Percentiles rank a stretch among this genome's conserved stretches.
These are phyloP conservation scores for Pelosia muscerda DNA, from an alignment of 2,888 invertebrate genomes.

Conservation along the genomic window DNA sequence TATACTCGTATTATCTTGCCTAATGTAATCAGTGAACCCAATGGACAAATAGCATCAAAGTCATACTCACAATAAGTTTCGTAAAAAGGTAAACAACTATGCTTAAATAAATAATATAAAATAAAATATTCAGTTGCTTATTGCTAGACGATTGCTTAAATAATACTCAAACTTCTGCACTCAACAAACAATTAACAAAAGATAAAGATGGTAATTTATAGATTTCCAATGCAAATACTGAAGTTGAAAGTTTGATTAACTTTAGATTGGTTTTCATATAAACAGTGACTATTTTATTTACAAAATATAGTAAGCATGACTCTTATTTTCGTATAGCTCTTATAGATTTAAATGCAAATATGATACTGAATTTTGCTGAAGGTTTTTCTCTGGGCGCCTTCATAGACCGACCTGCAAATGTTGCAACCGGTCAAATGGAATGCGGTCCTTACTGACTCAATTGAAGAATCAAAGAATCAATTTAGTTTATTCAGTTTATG, in stretches of 20 bases:
- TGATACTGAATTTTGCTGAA: too few relatives aligned
- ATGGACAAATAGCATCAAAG: background rate
- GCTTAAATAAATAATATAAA: background rate
- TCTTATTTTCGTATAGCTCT: background rate
- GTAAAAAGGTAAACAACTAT: background rate
- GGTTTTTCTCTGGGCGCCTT: too few relatives aligned
- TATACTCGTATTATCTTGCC: background rate
- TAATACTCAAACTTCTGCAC: background rate
- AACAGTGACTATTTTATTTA: conserved; percentile 30
- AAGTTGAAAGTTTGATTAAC: conserved; percentile 32
- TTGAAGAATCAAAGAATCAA: too few relatives aligned
- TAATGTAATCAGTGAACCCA: background rate
- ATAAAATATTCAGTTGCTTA: background rate
- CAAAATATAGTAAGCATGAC: background rate
- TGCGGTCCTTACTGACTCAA: too few relatives aligned
- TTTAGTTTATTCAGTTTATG: too few relatives aligned
- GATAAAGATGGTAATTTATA: conserved; percentile 45
- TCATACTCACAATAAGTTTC: background rate
- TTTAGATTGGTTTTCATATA: conserved; percentile 44
- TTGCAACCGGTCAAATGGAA: too few relatives aligned
- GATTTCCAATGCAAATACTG: conserved; percentile 43
- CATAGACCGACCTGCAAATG: too few relatives aligned
- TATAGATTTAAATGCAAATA: background rate
- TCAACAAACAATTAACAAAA: conserved; percentile 5
- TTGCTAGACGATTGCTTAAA: background rate